These are phyloP conservation scores for Pseudonaja textilis DNA, from an alignment of 2,113 vertebrate genomes.

Conservation along the genomic window DNA sequence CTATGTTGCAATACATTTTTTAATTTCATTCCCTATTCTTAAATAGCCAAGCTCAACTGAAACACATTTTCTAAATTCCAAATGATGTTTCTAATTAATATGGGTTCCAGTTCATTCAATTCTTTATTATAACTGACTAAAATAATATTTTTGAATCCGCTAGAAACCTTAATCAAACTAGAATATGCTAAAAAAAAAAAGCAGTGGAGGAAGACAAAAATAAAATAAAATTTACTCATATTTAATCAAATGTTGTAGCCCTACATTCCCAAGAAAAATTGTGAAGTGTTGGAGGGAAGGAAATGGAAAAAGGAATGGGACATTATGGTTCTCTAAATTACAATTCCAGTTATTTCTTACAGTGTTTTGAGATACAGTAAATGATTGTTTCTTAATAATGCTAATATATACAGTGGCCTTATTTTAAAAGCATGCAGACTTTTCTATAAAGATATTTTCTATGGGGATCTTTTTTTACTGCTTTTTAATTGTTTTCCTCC, in stretches of 20 bases:
- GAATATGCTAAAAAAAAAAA: not conserved
- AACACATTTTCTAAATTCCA: not conserved
- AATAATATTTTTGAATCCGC: not conserved
- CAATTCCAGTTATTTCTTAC: not conserved
- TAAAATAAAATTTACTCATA: not conserved
- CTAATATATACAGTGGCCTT: not conserved
- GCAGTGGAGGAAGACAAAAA: not conserved
- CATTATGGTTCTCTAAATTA: not conserved
- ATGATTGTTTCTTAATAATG: not conserved
- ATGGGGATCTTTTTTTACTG: not conserved
- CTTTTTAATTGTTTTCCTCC: not conserved
- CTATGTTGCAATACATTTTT: not conserved
- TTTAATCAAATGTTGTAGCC: not conserved
- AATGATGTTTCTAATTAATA: not conserved
- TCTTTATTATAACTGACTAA: not conserved
- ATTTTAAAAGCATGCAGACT: not conserved
- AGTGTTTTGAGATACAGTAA: not conserved
- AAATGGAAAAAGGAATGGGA: not conserved
- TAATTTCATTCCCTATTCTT: not conserved
- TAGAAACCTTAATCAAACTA: not conserved
- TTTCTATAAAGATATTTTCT: not conserved
- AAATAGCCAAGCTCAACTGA: not conserved
- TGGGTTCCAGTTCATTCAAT: not conserved
- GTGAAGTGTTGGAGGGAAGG: not conserved
- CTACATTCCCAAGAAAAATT: not conserved